These are phyloP conservation scores for Calliphora vicina DNA, from an alignment of 1,140 invertebrate species.

Conservation along the genomic window DNA sequence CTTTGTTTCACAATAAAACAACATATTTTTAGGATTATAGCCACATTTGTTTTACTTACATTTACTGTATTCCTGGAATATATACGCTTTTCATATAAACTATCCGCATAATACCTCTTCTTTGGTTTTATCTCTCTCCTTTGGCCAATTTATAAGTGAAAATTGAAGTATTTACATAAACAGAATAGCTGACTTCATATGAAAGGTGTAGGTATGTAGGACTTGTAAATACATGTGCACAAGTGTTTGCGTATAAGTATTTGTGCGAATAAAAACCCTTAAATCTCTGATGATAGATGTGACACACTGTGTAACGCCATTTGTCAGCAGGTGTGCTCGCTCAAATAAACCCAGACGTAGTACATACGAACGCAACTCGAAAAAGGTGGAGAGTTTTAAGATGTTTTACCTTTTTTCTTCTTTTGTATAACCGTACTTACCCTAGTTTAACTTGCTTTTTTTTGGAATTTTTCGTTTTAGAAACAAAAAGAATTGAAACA, in stretches of 20 bases:
- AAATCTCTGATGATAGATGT: slow-evolving; percentile 34
- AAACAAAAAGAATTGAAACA: background rate
- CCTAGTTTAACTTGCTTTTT: background rate
- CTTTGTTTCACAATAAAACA: too few relatives aligned
- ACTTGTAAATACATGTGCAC: background rate
- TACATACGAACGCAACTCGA: background rate
- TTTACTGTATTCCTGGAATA: too few relatives aligned
- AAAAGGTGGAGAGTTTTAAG: background rate
- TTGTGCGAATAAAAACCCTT: slow-evolving; percentile 21
- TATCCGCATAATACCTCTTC: background rate
- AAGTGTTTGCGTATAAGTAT: background rate
- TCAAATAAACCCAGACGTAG: background rate
- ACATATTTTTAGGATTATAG: too few relatives aligned
- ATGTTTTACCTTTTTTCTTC: background rate
- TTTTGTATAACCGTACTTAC: background rate
- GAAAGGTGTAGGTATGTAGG: background rate
- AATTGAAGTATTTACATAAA: slow-evolving; percentile 4
- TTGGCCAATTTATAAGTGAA: slow-evolving; percentile 9
- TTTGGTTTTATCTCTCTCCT: background rate
- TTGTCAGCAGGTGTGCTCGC: slow-evolving; percentile 22
- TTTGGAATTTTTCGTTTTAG: background rate
- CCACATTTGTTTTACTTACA: too few relatives aligned
- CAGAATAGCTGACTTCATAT: background rate
- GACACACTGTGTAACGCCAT: slow-evolving; percentile 33
- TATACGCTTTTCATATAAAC: too few relatives aligned